Percentiles rank a stretch among this genome's conserved stretches.
phyloP scores from a whole-genome alignment of 2,113 vertebrate genomes.

The Notothenia rossii region DNA sequence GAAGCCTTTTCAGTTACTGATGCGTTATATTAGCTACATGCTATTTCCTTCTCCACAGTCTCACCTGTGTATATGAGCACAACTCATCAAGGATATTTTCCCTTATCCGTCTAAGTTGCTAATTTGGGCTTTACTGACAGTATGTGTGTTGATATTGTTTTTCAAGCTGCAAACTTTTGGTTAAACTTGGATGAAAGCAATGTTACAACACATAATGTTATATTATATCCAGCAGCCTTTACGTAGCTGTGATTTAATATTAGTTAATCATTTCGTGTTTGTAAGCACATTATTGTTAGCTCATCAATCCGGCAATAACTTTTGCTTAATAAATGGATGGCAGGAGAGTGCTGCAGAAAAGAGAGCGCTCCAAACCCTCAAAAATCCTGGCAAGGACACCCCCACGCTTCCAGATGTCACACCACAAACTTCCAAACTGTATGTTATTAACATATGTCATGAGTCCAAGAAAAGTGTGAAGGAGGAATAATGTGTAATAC shows the following conservation, averaged over 20 bases:
- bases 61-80: constrained; percentile 26
- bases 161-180: constrained; percentile 1
- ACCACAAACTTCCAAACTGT: constrained; percentile 48
- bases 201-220: constrained; percentile 27
- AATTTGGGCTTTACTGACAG: constrained; percentile 9
- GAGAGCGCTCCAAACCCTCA: constrained; percentile 23
- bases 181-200: constrained; percentile 25
- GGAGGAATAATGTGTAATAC: constrained; percentile 36
- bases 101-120: background rate
- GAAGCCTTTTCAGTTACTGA: constrained; percentile 50
- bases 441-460: constrained; percentile 32
- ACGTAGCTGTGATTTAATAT: constrained; percentile 40
- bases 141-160: constrained; percentile 7
- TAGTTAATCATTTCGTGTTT: constrained; percentile 35
- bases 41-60: constrained; percentile 29
- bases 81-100: constrained; percentile 22
- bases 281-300: constrained; percentile 35
- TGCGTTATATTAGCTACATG: constrained; percentile 35
- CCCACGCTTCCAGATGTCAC: constrained; percentile 60
- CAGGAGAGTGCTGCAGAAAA: constrained; percentile 37
- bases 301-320: constrained; percentile 15
- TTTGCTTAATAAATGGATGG: constrained; percentile 48
- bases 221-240: constrained; percentile 22
- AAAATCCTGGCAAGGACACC: constrained; percentile 50
- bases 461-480: constrained; percentile 39